Percentiles rank a stretch among this genome's conserved stretches.
Conservation (phyloP, 2,797 vertebrate genomes). For the Melopsittacus undulatus region DNA sequence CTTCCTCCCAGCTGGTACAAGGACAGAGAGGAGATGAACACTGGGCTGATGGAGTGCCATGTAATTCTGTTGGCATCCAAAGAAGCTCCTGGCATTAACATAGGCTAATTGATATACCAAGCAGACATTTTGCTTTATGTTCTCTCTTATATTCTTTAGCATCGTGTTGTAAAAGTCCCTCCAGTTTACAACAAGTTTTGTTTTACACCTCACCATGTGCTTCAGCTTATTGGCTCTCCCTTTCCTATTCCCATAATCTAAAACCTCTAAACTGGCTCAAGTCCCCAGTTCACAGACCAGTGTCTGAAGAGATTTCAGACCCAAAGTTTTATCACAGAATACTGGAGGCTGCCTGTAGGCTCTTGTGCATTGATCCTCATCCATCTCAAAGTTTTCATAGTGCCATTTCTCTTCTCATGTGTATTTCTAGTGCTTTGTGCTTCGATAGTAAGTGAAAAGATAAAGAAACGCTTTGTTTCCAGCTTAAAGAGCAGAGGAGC, state of each 20-base stretch:
- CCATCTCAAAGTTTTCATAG: not conserved
- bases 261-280: not conserved
- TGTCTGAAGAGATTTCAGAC: not conserved
- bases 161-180: not conserved
- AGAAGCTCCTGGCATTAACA: not conserved
- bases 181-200: not conserved
- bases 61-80: not conserved
- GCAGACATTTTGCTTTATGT: not conserved
- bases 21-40: not conserved
- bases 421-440: not conserved
- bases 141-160: not conserved
- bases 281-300: not conserved
- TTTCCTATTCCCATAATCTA: not conserved
- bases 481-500: not conserved
- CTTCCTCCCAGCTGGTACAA: not conserved
- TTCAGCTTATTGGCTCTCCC: not conserved
- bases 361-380: not conserved
- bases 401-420: not conserved
- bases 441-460: not conserved
- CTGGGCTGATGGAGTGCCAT: not conserved
- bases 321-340: not conserved
- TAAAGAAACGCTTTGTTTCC: not conserved
- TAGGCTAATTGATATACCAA: not conserved
- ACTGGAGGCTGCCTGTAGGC: not conserved
- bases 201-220: not conserved